Base-by-base conservation (phyloP, 1,140 invertebrate genomes). In the Bombus sibiricus region DNA sequence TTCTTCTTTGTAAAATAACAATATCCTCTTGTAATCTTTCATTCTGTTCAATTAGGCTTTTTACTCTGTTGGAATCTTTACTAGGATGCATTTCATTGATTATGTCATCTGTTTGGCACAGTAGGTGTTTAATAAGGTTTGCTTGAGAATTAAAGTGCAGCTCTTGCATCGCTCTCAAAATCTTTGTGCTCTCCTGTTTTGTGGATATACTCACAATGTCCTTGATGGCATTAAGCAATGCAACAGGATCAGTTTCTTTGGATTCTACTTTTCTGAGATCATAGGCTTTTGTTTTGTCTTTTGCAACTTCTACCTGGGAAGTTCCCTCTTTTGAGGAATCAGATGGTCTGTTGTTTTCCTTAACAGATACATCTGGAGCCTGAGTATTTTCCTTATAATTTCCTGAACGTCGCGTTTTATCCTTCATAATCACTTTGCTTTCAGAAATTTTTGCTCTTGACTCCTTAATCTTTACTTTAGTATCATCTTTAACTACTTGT, bases 321-420 rank as follows among this genome's bases (percentile, higher is more conserved):
- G 75, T 73, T n/a, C 43, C 89, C 62, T 90, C 92, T 69, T 71
- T 90, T 1, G 90, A 91, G 15, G 84, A 86, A 68, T 93, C 89
- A 6, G 78, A 72, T 2, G 93, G 93, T 68, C 88, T 81, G 81
- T 66, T 94, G 62, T 94, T 95, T 75, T 95, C 94, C 77, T 95
- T 95, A 41, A 86, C 91, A 2, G 92, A 94, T 43, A 41, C 79
- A 83, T 95, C 93, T n/a, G 92, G 92, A 10, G 86, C 86, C 25
- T 77, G 78, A 53, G 78, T 80, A 59, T 81, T 85, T 47, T 94
- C 90, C 57, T 91, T 94, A 4, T 81, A 87, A 22, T 82, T 88
- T 59, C 87, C 81, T 13, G 88, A 92, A 25, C 90, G 83, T 9
- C 91, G 80, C 12, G 43, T 39, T 39, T 43, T 59, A 37, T 91